Evolutionary conservation across 2,797 vertebrate genomes (phyloP), one percentile per base, ranked within the genome.

Genomic region (Cossypha heuglini): DNA sequence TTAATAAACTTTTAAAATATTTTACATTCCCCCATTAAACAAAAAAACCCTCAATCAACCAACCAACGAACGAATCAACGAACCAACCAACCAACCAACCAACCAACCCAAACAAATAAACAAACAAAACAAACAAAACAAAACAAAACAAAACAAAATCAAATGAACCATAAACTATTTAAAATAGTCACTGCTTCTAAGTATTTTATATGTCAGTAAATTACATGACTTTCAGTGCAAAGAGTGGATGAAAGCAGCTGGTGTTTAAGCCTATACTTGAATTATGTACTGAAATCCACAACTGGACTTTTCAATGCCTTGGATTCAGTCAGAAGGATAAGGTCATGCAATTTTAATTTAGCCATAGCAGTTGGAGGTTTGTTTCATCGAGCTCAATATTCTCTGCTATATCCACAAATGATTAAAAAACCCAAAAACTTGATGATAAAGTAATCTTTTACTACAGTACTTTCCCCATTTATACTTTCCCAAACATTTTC

Each of bases 401-500:
- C 26, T 52, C 7, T 22, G 7, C 4, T 69, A 12, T 33, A 43
- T 8, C 2, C 1, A 78, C 26, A 71, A 59, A 35, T 12, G 0
- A 67, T 16, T 15, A 29, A 71, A 52, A 64, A n/a, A 2, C 0
- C 0, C 1, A 12, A 28, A 52, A 63, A 20, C 2, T 48, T 87
- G 15, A 43, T 17, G 24, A 13, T 12, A 74, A 80, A 75, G 2
- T 2, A 11, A 9, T 67, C 55, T 80, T 92, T 68, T 79, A 19
- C 17, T 67, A 3, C 15, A 45, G 20, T 26, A 24, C 4, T 63
- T 82, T 35, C 11, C 10, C 4, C 0, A 0, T 29, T 72, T 79
- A 16, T 22, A 37, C 5, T 35, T 84, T 22, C 10, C 8, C 21
- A 46, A 85, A 25, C 0, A 31, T 79, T 22, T 81, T 72, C 29